These are phyloP conservation scores for Saguinus imperator DNA, from an alignment of 2,113 vertebrate species.

Conservation along the genomic window DNA sequence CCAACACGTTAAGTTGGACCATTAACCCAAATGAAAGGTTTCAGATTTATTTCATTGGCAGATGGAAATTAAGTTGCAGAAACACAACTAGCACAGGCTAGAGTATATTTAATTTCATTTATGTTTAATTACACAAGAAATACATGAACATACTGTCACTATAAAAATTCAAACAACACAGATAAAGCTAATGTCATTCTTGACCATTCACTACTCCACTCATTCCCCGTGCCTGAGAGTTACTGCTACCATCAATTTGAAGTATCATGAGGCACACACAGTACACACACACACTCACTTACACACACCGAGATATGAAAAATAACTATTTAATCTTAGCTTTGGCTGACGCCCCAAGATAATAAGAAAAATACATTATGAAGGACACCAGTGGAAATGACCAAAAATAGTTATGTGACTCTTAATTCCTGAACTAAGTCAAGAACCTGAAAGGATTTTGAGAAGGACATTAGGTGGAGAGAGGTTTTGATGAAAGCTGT, in stretches of 20 bases:
- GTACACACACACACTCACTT: too few relatives aligned
- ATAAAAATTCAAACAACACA: slow-evolving; percentile 26
- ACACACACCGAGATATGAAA: neutral
- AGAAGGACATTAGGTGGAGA: neutral
- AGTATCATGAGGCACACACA: neutral
- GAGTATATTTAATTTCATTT: slow-evolving; percentile 51
- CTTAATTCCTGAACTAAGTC: neutral
- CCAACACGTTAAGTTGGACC: neutral
- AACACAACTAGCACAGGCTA: neutral
- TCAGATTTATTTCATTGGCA: slow-evolving; percentile 54
- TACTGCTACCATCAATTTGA: neutral
- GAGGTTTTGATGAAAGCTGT: neutral
- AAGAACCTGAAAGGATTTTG: neutral
- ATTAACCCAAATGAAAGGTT: slow-evolving; percentile 49
- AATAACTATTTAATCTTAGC: neutral
- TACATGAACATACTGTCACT: neutral
- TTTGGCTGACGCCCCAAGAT: neutral
- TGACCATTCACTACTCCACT: neutral
- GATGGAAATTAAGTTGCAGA: slow-evolving; percentile 46
- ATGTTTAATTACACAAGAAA: slow-evolving; percentile 57
- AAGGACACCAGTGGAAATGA: neutral
- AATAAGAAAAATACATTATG: neutral
- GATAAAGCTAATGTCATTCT: neutral
- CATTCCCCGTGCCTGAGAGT: neutral
- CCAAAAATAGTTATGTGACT: neutral